Evolutionary conservation across 2,888 invertebrate species (phyloP), one percentile per base, ranked within the genome.

Genomic region (Anthrax anthrax): DNA sequence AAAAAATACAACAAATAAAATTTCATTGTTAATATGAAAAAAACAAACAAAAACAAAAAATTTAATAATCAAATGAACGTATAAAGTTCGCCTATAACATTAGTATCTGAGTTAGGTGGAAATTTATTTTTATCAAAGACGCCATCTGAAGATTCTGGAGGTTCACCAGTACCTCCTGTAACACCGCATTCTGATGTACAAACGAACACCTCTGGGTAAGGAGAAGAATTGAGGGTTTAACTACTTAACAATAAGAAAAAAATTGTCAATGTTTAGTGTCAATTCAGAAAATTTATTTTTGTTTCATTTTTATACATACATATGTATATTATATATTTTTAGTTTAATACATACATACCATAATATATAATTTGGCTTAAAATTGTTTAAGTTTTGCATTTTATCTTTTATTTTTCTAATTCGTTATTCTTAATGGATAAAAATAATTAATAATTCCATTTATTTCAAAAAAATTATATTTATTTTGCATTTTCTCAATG

Each of bases 41-140:
- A 41, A 42, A 38, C 9, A 34, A 34, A 36, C 13, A 36, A 36
- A 36, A 36, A 36, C 4, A n/a, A 16, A 36, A 36, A 36, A 36
- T n/a, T n/a, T n/a, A n/a, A 14, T 34, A 34, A 34, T 9, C 4
- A 23, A 23, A 23, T 37, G 19, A 46, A 46, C 45, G 45, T 46
- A 57, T 53, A 63, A 61, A 88, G 88, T 74, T 89, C 89, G 64
- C 89, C 89, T 65, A 88, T 89, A 74, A 88, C 88, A 77, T 79
- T 94, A 77, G 91, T 91, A 71, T 80, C 76, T 65, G 92, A 92
- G 78, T 87, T 94, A 74, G 89, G 92, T 71, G 86, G 89, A 64
- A 91, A 91, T 71, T 78, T 91, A 70, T 90, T 92, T 77, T 76
- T 81, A 70, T 86, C 83, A 77, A 88, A 88, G 76, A 89, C 88